A percentile compares a stretch with the other conserved stretches of the same genome.
Evolutionary conservation across 2,888 invertebrate species (phyloP).

Genomic region (Sturmia bella): DNA sequence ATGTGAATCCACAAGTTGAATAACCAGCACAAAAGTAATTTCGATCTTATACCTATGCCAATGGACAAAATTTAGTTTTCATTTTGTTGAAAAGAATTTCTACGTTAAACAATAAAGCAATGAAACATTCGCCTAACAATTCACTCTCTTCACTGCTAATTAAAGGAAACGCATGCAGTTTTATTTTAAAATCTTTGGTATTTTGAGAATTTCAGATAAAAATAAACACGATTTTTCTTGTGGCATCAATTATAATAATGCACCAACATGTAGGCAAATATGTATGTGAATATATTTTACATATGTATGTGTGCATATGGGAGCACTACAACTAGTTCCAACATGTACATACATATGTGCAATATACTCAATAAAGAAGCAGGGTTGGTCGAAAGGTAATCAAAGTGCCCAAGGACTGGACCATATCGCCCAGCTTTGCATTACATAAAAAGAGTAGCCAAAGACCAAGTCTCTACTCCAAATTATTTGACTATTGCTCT

Average conservation of each 20-base stretch:
- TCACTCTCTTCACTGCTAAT: conserved; percentile 47
- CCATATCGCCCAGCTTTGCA: too few species aligned
- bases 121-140: conserved; percentile 14
- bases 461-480: too few species aligned
- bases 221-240: conserved; percentile 24
- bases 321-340: too few species aligned
- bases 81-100: conserved; percentile 38
- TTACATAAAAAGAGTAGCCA: too few species aligned
- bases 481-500: too few species aligned
- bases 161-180: conserved; percentile 61
- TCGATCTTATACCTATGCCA: conserved; percentile 14
- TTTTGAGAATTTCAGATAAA: conserved; percentile 62
- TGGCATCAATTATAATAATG: background rate
- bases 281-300: too few species aligned
- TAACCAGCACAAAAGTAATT: conserved; percentile 35
- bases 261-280: too few species aligned
- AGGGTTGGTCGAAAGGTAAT: too few species aligned
- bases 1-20: conserved; percentile 29
- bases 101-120: conserved; percentile 39
- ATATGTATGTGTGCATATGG: too few species aligned
- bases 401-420: too few species aligned
- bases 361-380: too few species aligned
- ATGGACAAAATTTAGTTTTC: conserved; percentile 20
- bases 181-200: conserved; percentile 49
- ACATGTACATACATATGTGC: too few species aligned